These are phyloP conservation scores for Brienomyrus longianalis DNA, from an alignment of 2,113 vertebrate species.

Conservation along the genomic window DNA sequence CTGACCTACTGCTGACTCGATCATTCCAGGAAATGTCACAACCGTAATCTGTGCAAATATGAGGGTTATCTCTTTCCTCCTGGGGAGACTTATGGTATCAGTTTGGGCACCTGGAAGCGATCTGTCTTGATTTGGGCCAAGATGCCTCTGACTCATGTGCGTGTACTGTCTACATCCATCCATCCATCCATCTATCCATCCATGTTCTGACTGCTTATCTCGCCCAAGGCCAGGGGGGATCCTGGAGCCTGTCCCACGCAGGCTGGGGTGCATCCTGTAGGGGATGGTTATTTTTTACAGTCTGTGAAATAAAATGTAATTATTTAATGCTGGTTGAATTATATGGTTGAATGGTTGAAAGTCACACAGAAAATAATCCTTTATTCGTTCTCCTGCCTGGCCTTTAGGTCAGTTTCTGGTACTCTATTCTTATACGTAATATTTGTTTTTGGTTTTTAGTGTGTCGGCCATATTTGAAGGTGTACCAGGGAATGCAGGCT, in stretches of 20 bases:
- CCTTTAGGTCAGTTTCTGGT: not conserved
- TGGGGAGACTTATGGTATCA: not conserved
- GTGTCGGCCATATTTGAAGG: conserved; percentile 76
- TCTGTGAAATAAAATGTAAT: not conserved
- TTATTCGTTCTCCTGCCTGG: not conserved
- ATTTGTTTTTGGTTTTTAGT: conserved; percentile 49
- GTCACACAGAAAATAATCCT: not conserved
- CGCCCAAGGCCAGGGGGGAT: not conserved
- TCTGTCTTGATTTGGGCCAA: not conserved
- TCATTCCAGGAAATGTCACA: not conserved
- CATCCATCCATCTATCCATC: not conserved
- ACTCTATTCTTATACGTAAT: not conserved
- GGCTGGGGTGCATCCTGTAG: not conserved
- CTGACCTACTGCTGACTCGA: not conserved
- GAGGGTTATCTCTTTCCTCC: not conserved
- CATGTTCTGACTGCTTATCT: not conserved
- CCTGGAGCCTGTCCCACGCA: not conserved
- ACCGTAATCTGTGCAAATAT: not conserved
- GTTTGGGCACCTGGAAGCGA: not conserved
- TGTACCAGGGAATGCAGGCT: conserved; percentile 82
- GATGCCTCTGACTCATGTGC: not conserved
- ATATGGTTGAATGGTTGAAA: not conserved
- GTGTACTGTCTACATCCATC: not conserved
- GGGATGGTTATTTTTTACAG: not conserved
- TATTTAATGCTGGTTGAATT: not conserved